Base-by-base conservation (phyloP, 1,140 invertebrate species). In the Goniozus legneri region DNA sequence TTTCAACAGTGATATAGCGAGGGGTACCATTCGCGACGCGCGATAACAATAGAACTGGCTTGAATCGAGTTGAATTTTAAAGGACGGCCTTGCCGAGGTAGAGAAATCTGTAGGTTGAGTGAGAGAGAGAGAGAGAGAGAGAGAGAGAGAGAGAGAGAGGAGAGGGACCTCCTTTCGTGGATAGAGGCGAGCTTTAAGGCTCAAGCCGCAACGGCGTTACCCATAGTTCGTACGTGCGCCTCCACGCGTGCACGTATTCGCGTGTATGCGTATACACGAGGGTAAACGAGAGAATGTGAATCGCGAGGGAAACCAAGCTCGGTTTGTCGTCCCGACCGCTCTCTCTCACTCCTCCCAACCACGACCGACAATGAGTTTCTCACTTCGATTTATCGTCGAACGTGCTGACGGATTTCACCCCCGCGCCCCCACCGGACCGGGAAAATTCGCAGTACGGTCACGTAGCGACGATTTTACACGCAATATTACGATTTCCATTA, bases 111-210 rank as follows among this genome's bases (percentile, higher is more conserved):
- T n/a, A n/a, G n/a, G n/a, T n/a, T n/a, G n/a, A n/a, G n/a, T n/a
- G n/a, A n/a, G n/a, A n/a, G n/a, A n/a, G n/a, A n/a, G n/a, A n/a
- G n/a, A n/a, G n/a, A n/a, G n/a, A n/a, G n/a, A n/a, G n/a, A n/a
- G n/a, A n/a, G n/a, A n/a, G n/a, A n/a, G n/a, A n/a, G 13, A 10
- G 12, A 15, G 7, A 13, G 16, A 18, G 16, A 36, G 16, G 16
- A 36, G 13, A 13, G 16, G 31, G 16, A 16, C 14, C n/a, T 34
- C 34, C 27, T 49, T 24, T 21, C 31, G 32, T 31, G 40, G 34
- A 49, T 49, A 32, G 34, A 43, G 34, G 37, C 15, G 36, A 44
- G 47, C 34, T 49, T 49, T 49, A 21, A 35, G 40, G 47, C 40
- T 49, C 39, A 49, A 44, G 13, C n/a, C 4, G 24, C 24, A 4